Evolutionary conservation across 2,797 vertebrate species (phyloP).

Genomic region (Sebastes hopkinsi): DNA sequence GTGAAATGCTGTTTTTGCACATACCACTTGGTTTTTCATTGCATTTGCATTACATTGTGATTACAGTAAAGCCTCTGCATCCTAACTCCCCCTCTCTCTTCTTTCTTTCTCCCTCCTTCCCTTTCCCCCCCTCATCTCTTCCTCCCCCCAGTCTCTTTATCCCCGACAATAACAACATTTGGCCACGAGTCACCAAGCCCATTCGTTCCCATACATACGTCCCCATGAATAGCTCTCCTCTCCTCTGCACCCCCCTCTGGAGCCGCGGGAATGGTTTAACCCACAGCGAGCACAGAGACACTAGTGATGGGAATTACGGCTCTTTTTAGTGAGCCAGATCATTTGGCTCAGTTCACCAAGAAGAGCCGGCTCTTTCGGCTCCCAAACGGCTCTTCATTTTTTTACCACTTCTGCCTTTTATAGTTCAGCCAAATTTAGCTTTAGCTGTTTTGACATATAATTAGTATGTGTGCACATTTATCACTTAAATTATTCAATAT

Average conservation of each 20-base stretch:
- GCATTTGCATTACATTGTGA: background rate
- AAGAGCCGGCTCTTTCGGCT: no score
- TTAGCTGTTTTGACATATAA: no score
- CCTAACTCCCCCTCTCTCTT: background rate
- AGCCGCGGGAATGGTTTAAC: conserved; percentile 72
- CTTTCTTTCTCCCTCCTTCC: background rate
- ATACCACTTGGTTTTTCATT: background rate
- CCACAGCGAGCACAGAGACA: conserved; percentile 20
- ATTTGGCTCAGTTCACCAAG: no score
- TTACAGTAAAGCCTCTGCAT: background rate
- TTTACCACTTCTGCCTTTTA: no score
- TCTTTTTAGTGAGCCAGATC: no score
- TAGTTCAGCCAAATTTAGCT: no score
- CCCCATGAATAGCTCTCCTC: conserved; percentile 29
- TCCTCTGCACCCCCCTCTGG: conserved; percentile 29
- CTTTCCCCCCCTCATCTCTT: background rate
- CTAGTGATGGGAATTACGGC: no score
- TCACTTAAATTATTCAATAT: no score
- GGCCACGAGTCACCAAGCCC: conserved; percentile 73
- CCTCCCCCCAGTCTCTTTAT: conserved; percentile 35
- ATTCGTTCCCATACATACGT: conserved; percentile 58
- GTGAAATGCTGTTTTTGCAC: background rate
- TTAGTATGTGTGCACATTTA: no score
- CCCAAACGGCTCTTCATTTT: no score
- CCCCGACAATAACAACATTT: conserved; percentile 76